phyloP scores from a whole-genome alignment of 2,113 vertebrate species.

The Parus major region DNA sequence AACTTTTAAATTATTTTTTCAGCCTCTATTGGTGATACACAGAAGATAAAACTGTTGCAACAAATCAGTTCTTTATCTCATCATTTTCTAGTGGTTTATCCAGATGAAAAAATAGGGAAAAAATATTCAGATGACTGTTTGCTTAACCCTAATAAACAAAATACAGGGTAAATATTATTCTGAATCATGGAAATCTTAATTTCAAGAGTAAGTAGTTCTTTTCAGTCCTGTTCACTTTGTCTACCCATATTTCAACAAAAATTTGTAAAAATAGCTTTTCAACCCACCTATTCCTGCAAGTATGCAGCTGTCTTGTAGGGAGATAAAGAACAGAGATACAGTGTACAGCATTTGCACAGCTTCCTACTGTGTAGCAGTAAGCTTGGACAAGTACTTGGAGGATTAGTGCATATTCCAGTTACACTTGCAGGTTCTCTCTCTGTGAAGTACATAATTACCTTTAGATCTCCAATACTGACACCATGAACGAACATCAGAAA shows the following conservation, averaged over 20 bases:
- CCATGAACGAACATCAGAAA: not conserved
- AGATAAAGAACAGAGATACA: not conserved
- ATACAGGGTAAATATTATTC: not conserved
- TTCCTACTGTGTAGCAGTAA: not conserved
- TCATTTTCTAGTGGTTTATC: not conserved
- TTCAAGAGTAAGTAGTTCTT: not conserved
- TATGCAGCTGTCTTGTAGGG: not conserved
- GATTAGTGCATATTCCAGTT: not conserved
- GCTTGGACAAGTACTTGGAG: not conserved
- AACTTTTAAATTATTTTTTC: not conserved
- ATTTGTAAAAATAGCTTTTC: not conserved
- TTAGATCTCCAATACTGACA: not conserved
- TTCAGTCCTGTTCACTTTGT: not conserved
- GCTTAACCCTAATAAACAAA: not conserved
- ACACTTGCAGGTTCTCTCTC: fast-evolving
- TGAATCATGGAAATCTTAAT: not conserved
- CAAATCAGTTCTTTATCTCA: not conserved
- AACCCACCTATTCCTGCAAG: not conserved
- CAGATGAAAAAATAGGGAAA: not conserved
- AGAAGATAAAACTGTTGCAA: not conserved
- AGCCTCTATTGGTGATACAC: not conserved
- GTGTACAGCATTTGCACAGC: not conserved
- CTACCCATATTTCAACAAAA: not conserved
- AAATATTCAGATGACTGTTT: not conserved
- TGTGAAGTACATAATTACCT: not conserved